Conservation (phyloP, 2,113 vertebrate genomes). For the Gambusia holbrooki region DNA sequence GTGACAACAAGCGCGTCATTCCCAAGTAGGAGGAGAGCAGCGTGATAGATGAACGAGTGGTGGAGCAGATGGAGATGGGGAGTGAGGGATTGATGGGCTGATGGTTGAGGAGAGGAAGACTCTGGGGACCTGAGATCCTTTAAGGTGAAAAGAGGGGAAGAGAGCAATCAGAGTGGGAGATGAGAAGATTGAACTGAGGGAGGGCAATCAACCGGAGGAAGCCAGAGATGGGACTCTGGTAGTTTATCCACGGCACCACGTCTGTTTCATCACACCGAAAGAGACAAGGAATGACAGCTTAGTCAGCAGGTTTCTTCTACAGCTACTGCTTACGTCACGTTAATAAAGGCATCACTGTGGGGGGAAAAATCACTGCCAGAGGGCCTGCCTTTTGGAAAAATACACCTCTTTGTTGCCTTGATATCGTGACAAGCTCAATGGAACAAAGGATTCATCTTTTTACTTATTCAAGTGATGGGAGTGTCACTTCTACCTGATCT, state of each 20-base stretch:
- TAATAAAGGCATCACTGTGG: background rate
- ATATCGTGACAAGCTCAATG: background rate
- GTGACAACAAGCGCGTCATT: conserved; percentile 44
- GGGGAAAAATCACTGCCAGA: too few species aligned
- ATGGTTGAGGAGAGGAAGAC: conserved; percentile 9
- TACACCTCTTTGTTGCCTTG: background rate
- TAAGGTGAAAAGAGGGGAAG: conserved; percentile 15
- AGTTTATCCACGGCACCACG: background rate
- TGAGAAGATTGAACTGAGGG: conserved; percentile 3
- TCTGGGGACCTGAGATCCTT: conserved; percentile 21
- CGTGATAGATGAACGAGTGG: conserved; percentile 30
- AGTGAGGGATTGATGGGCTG: conserved; percentile 24
- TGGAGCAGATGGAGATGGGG: conserved; percentile 8
- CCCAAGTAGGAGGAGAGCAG: conserved; percentile 37
- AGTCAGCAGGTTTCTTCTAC: conserved; percentile 30
- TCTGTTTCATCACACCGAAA: conserved; percentile 41
- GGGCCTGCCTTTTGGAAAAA: background rate
- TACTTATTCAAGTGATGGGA: background rate
- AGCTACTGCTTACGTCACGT: background rate
- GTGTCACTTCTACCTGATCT: background rate
- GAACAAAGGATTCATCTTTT: background rate
- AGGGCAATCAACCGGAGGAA: background rate
- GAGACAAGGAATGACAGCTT: conserved; percentile 32
- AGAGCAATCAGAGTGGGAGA: background rate
- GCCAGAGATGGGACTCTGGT: conserved; percentile 42